Percentiles rank a stretch among this genome's conserved stretches.
Conservation (phyloP, 2,888 invertebrate genomes). For the Hanleya hanleyi region DNA sequence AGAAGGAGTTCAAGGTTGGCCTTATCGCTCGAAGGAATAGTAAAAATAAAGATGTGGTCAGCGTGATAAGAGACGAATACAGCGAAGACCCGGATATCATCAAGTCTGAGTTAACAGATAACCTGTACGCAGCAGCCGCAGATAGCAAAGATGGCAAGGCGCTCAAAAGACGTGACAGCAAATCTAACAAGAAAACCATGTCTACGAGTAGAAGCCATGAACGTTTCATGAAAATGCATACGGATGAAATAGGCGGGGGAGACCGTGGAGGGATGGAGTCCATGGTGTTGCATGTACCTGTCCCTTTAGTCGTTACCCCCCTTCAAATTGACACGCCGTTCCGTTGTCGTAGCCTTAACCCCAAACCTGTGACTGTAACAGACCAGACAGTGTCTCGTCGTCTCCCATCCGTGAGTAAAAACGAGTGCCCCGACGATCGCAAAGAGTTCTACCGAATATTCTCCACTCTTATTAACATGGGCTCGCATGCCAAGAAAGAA, state of each 20-base stretch:
- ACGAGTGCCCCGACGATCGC: slow-evolving; percentile 59
- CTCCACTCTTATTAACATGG: slow-evolving; percentile 83
- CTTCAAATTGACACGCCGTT: too few relatives aligned
- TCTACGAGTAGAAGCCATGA: slow-evolving; percentile 51
- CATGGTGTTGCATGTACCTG: too few relatives aligned
- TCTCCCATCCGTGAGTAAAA: slow-evolving; percentile 32
- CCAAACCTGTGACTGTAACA: too few relatives aligned
- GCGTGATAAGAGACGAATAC: slow-evolving; percentile 59
- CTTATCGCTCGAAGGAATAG: slow-evolving; percentile 34
- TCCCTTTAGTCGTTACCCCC: too few relatives aligned
- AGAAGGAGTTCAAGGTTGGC: slow-evolving; percentile 44
- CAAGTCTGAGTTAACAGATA: neutral
- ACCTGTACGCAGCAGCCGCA: slow-evolving; percentile 56
- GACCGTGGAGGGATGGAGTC: neutral
- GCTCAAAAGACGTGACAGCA: slow-evolving; percentile 48
- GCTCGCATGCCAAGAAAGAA: slow-evolving; percentile 71
- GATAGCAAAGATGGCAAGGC: slow-evolving; percentile 55
- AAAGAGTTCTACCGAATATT: slow-evolving; percentile 77
- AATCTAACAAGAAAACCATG: slow-evolving; percentile 49
- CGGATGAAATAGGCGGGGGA: neutral
- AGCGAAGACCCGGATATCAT: too few relatives aligned
- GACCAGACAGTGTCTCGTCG: too few relatives aligned
- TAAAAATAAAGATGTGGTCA: slow-evolving; percentile 26
- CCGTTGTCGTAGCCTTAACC: too few relatives aligned
- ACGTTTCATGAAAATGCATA: slow-evolving; percentile 41